Percentiles rank a stretch among this genome's conserved stretches.
Evolutionary conservation across 1,140 invertebrate species (phyloP).

Genomic region (Orchestia grillus): DNA sequence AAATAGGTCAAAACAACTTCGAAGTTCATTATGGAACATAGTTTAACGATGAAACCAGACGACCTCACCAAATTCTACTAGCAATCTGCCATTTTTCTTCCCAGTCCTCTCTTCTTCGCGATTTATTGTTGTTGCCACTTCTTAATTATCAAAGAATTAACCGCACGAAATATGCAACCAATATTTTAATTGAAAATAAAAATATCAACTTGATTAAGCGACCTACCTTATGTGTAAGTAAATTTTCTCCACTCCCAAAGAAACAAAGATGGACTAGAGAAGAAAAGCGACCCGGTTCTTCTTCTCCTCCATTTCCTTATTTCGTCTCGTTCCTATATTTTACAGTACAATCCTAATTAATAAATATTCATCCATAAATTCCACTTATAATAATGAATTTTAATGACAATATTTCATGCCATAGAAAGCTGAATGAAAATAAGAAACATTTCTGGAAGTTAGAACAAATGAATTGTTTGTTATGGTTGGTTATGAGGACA

Average conservation of each 20-base stretch:
- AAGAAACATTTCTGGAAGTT: neutral
- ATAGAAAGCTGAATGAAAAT: neutral
- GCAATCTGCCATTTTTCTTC: constrained; percentile 54
- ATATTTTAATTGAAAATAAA: neutral
- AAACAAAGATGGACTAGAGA: constrained; percentile 49
- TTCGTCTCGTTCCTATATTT: constrained; percentile 44
- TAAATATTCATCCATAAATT: neutral
- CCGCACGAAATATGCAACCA: neutral
- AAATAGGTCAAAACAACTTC: neutral
- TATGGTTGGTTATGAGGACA: neutral
- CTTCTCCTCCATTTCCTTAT: constrained; percentile 56
- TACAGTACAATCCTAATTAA: neutral
- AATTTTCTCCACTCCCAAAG: constrained; percentile 33
- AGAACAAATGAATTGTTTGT: neutral
- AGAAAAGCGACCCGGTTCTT: constrained; percentile 56
- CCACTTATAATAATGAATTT: neutral
- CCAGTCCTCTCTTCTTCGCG: constrained; percentile 49
- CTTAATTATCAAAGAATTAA: constrained; percentile 19
- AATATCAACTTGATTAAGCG: neutral
- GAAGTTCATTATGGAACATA: neutral
- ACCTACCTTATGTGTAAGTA: constrained; percentile 26
- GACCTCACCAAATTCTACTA: neutral
- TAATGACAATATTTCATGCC: neutral
- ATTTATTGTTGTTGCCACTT: constrained; percentile 54
- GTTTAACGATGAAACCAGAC: neutral